Conservation (phyloP, 2,888 invertebrate genomes). For the Aspidiotus destructor region DNA sequence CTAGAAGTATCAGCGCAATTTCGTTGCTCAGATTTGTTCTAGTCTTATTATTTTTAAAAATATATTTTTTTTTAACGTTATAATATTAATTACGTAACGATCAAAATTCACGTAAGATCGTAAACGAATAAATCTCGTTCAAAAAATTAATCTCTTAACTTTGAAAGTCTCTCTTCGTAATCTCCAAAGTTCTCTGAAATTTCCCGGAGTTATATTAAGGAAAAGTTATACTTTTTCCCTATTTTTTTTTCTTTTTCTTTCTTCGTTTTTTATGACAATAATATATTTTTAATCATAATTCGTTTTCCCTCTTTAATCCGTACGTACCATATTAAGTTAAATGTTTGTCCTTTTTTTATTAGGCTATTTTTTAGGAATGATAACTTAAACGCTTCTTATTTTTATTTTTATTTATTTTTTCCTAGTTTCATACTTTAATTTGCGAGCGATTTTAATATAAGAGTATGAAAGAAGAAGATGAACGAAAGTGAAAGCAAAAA, state of each 20-base stretch:
- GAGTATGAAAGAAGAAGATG: no score
- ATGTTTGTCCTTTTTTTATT: conserved; percentile 3
- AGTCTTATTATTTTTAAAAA: not conserved
- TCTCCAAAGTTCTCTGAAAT: not conserved
- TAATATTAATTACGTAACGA: no score
- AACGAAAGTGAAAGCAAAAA: no score
- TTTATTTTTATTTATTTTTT: not conserved
- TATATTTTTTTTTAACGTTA: not conserved
- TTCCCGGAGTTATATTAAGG: no score
- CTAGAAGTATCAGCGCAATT: not conserved
- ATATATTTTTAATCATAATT: conserved; percentile 3
- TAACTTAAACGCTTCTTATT: not conserved
- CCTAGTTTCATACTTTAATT: not conserved
- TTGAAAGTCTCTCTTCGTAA: no score
- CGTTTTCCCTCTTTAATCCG: conserved; percentile 6
- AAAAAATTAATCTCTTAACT: no score
- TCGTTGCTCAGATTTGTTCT: conserved; percentile 2
- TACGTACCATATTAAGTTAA: conserved; percentile 9
- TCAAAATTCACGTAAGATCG: no score
- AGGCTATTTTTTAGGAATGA: not conserved
- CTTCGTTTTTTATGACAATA: conserved; percentile 13
- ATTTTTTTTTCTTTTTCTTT: not conserved
- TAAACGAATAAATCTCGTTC: no score
- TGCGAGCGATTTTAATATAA: no score
- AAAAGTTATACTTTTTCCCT: not conserved